These are phyloP conservation scores for Myripristis murdjan DNA, from an alignment of 2,797 vertebrate species.

Conservation along the genomic window DNA sequence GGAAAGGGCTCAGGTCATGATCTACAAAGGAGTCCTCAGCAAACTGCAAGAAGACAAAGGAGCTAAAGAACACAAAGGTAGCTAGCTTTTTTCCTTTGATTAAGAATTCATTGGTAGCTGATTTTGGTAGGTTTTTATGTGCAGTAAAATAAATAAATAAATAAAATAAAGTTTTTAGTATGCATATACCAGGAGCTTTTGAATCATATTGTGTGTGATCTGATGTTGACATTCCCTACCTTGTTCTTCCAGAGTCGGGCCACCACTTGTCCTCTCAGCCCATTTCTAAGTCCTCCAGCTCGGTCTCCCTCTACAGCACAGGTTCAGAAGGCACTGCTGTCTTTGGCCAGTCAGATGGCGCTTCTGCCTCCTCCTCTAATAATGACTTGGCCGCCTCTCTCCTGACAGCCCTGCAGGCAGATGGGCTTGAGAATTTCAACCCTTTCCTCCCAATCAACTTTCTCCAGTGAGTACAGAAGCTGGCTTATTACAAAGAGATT, in stretches of 20 bases:
- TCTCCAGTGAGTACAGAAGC: conserved; percentile 84
- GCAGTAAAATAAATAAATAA: too few species aligned
- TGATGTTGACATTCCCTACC: background rate
- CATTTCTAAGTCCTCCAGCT: conserved; percentile 88
- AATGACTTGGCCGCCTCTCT: conserved; percentile 86
- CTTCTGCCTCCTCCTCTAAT: conserved; percentile 86
- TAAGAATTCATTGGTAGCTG: background rate
- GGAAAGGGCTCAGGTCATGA: conserved; percentile 88
- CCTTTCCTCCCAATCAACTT: conserved; percentile 89
- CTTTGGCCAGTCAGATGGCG: conserved; percentile 86
- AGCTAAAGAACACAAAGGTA: conserved; percentile 86
- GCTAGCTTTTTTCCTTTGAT: background rate
- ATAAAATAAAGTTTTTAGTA: too few species aligned
- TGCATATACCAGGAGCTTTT: too few species aligned
- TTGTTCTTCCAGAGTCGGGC: conserved; percentile 70
- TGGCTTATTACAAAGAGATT: background rate
- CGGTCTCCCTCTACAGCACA: conserved; percentile 86
- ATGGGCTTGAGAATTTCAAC: conserved; percentile 86
- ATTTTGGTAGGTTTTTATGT: background rate
- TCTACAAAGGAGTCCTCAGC: conserved; percentile 86
- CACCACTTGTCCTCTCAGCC: conserved; percentile 79
- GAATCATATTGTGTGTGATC: background rate
- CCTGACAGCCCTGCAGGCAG: conserved; percentile 81
- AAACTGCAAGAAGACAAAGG: conserved; percentile 82
- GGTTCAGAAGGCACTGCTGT: conserved; percentile 86